phyloP scores from a whole-genome alignment of 2,113 vertebrate species.

The Bothrops jararaca region DNA sequence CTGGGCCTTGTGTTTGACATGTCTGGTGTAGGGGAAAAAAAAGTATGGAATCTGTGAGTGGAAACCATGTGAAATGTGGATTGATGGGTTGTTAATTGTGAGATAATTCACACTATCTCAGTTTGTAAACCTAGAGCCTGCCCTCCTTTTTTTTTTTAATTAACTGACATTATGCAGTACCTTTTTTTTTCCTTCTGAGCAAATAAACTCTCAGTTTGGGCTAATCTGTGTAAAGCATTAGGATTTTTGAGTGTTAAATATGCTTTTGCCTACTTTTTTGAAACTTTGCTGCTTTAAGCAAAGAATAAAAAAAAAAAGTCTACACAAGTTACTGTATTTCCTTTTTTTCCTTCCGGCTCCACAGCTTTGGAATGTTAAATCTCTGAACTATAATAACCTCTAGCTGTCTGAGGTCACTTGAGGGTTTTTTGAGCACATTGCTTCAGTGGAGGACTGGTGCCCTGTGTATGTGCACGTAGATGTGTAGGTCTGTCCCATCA shows the following conservation, averaged over 20 bases:
- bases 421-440: slow-evolving; percentile 8
- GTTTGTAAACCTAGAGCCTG: neutral
- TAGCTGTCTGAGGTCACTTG: slow-evolving; percentile 43
- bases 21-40: neutral
- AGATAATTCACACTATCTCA: neutral
- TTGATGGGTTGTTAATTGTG: neutral
- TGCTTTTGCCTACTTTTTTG: neutral
- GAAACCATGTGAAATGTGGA: neutral
- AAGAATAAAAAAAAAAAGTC: slow-evolving; percentile 13
- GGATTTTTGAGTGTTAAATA: neutral
- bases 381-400: slow-evolving; percentile 63
- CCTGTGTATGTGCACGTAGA: rapidly evolving
- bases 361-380: rapidly evolving
- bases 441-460: neutral
- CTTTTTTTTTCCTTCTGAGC: neutral
- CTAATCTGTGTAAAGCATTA: slow-evolving; percentile 2
- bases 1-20: no score
- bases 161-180: neutral
- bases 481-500: rapidly evolving
- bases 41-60: neutral
- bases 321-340: neutral
- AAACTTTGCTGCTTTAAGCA: slow-evolving; percentile 20
- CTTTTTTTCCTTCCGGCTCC: rapidly evolving
- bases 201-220: neutral
- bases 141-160: neutral